Percentiles rank a stretch among this genome's conserved stretches.
Conservation (phyloP, 2,797 vertebrate species). For the Hirundo rustica region DNA sequence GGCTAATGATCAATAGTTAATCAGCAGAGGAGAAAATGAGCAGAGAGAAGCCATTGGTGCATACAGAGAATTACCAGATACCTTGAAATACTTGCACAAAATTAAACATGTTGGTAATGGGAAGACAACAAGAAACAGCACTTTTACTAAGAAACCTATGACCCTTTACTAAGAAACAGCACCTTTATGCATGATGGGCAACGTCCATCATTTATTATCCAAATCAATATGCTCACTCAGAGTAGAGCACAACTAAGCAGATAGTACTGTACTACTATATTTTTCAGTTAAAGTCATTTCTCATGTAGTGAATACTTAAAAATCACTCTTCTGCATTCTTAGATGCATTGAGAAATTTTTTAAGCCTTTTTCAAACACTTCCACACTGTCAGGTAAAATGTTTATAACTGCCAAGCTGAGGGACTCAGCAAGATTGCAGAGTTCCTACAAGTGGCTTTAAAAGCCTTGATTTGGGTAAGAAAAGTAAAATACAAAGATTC, state of each 20-base stretch:
- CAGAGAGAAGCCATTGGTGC: neutral
- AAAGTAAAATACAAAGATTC: neutral
- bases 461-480: neutral
- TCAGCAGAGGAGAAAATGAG: neutral
- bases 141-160: neutral
- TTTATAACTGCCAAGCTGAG: neutral
- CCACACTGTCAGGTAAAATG: neutral
- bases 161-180: neutral
- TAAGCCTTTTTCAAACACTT: neutral
- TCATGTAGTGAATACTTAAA: neutral
- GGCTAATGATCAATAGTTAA: slow-evolving; percentile 28
- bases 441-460: neutral
- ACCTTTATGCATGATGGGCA: neutral
- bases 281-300: neutral
- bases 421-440: neutral
- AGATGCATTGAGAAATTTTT: neutral
- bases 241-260: neutral
- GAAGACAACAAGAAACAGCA: neutral
- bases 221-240: neutral
- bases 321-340: neutral
- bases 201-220: neutral
- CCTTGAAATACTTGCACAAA: neutral
- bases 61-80: neutral
- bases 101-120: neutral
- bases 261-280: neutral